Percentiles rank a stretch among this genome's conserved stretches.
These are phyloP conservation scores for Trachymyrmex cornetzi DNA, from an alignment of 1,140 invertebrate genomes.

Conservation along the genomic window DNA sequence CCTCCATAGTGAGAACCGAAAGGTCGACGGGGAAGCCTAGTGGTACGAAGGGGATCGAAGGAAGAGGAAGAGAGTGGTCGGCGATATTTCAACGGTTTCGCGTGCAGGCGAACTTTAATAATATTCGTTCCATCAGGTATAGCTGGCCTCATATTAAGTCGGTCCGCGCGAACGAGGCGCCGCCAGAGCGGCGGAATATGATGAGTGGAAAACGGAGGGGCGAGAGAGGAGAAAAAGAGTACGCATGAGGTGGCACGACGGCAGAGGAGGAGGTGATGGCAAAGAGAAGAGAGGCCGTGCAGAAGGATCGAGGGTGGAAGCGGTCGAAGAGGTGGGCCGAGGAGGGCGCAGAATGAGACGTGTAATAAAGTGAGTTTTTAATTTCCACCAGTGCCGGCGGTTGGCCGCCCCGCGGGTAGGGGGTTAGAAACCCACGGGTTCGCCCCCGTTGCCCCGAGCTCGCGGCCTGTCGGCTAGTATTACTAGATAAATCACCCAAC, in stretches of 20 bases:
- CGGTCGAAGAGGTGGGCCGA: constrained; percentile 29
- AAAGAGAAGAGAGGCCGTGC: constrained; percentile 50
- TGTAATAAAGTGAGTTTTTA: constrained; percentile 88
- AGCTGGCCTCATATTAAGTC: constrained; percentile 86
- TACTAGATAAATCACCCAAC: constrained; percentile 87
- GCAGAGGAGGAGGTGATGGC: not conserved
- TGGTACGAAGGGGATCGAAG: constrained; percentile 26
- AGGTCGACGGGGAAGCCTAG: constrained; percentile 42
- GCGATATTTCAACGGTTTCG: constrained; percentile 86
- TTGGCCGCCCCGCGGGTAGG: constrained; percentile 79
- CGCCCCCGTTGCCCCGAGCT: constrained; percentile 74
- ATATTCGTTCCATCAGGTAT: constrained; percentile 87
- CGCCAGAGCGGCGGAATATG: constrained; percentile 64
- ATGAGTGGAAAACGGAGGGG: constrained; percentile 59
- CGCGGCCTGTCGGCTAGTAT: constrained; percentile 86
- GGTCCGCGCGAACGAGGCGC: constrained; percentile 73
- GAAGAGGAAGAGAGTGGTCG: constrained; percentile 54
- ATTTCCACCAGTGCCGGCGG: constrained; percentile 85
- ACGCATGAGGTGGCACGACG: constrained; percentile 50
- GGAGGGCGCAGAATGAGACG: constrained; percentile 84
- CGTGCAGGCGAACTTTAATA: constrained; percentile 86
- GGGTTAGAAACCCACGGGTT: constrained; percentile 76
- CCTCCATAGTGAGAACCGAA: constrained; percentile 58
- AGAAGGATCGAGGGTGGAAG: constrained; percentile 58
- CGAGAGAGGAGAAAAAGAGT: constrained; percentile 45